Conservation (phyloP, 2,888 invertebrate genomes). For the Platycheirus albimanus region DNA sequence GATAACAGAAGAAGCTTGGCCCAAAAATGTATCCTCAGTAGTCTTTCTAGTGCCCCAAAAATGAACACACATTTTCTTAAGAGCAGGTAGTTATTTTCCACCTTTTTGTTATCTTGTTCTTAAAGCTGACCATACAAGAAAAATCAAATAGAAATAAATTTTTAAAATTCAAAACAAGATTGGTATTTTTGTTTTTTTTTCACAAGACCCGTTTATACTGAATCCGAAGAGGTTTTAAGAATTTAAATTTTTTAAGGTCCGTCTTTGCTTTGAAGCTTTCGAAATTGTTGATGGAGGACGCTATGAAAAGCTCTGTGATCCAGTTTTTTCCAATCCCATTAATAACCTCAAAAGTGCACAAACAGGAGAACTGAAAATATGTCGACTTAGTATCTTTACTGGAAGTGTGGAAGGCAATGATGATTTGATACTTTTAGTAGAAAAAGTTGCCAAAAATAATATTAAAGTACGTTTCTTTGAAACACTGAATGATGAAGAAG, state of each 20-base stretch:
- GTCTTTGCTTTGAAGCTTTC: conserved; percentile 91
- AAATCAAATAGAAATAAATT: too few relatives aligned
- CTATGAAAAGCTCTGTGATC: conserved; percentile 86
- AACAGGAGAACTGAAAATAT: conserved; percentile 92
- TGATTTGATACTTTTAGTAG: conserved; percentile 91
- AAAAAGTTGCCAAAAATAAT: conserved; percentile 94
- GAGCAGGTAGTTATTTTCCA: too few relatives aligned
- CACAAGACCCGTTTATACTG: background rate
- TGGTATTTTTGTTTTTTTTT: too few relatives aligned
- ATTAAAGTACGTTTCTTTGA: conserved; percentile 93
- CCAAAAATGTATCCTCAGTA: too few relatives aligned
- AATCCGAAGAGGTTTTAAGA: background rate
- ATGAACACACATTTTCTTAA: too few relatives aligned
- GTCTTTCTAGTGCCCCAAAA: too few relatives aligned
- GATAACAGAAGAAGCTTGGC: too few relatives aligned
- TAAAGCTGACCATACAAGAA: too few relatives aligned
- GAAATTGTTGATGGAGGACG: conserved; percentile 83
- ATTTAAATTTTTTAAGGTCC: conserved; percentile 80
- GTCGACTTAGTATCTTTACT: conserved; percentile 87
- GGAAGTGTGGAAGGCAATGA: conserved; percentile 89
- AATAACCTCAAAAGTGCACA: conserved; percentile 93
- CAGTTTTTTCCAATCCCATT: conserved; percentile 89
- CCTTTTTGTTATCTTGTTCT: too few relatives aligned
- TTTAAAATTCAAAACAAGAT: too few relatives aligned
- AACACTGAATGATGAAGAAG: conserved; percentile 86